phyloP scores from a whole-genome alignment of 2,797 vertebrate genomes.

The Coracias cyanogaster region DNA sequence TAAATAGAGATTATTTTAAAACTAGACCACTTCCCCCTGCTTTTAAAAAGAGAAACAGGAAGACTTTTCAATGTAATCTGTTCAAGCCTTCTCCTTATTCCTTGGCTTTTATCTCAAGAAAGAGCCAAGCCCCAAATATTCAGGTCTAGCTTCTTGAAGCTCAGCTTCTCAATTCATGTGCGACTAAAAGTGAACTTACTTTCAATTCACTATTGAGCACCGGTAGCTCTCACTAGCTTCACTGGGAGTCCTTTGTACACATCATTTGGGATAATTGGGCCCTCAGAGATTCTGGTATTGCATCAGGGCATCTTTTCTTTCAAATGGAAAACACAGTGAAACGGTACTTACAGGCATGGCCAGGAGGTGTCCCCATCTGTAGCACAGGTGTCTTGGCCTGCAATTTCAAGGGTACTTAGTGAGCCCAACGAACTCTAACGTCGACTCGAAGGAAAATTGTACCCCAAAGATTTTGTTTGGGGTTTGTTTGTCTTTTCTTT shows the following conservation, averaged over 20 bases:
- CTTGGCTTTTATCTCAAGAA: not conserved
- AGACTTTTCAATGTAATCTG: not conserved
- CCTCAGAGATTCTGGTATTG: not conserved
- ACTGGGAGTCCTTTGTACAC: not conserved
- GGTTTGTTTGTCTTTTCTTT: not conserved
- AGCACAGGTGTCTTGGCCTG: not conserved
- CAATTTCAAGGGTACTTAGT: not conserved
- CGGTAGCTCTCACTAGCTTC: not conserved
- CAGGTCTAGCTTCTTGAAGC: not conserved
- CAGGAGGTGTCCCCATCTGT: not conserved
- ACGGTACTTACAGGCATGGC: not conserved
- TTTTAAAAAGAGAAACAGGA: not conserved
- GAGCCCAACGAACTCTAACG: not conserved
- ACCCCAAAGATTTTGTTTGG: not conserved
- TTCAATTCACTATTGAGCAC: not conserved
- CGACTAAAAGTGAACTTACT: not conserved
- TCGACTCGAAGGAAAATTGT: not conserved
- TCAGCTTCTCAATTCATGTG: not conserved
- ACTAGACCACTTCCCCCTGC: fast-evolving
- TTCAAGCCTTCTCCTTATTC: not conserved
- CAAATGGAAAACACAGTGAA: not conserved
- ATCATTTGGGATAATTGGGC: not conserved
- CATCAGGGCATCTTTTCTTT: not conserved
- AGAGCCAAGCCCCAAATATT: not conserved
- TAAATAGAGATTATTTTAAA: not conserved